These are phyloP conservation scores for Drosophila borealis DNA, from an alignment of 2,888 invertebrate species.

Conservation along the genomic window DNA sequence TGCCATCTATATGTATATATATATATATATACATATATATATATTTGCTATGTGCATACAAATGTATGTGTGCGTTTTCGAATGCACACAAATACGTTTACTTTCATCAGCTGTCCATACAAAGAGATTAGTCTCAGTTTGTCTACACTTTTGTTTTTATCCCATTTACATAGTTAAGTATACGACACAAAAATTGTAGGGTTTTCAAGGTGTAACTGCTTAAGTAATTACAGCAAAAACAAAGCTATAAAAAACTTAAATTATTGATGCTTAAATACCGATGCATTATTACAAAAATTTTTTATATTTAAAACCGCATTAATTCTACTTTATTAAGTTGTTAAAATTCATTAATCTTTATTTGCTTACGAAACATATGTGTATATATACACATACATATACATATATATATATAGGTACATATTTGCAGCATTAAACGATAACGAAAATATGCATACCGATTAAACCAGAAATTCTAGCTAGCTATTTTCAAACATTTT, in stretches of 20 bases:
- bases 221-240: constrained; percentile 19
- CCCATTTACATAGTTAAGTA: constrained; percentile 28
- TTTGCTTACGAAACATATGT: not conserved
- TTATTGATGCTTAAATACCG: constrained; percentile 19
- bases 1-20: not conserved
- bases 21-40: not conserved
- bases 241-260: constrained; percentile 20
- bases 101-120: too few relatives aligned
- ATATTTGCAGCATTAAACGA: not conserved
- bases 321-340: constrained; percentile 2
- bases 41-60: not conserved
- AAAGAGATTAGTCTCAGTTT: not conserved
- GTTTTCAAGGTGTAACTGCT: constrained; percentile 36
- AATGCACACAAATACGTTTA: not conserved
- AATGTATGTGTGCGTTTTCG: not conserved
- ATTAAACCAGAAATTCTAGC: constrained; percentile 25
- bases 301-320: not conserved
- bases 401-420: not conserved
- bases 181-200: not conserved
- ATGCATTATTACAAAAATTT: constrained; percentile 9
- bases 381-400: not conserved
- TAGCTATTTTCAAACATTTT: constrained; percentile 1
- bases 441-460: not conserved
- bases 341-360: not conserved
- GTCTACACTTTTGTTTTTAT: constrained; percentile 23